Base-by-base conservation (phyloP, 64 coral and sea anemone species). In the Pocillopora damicornis region DNA sequence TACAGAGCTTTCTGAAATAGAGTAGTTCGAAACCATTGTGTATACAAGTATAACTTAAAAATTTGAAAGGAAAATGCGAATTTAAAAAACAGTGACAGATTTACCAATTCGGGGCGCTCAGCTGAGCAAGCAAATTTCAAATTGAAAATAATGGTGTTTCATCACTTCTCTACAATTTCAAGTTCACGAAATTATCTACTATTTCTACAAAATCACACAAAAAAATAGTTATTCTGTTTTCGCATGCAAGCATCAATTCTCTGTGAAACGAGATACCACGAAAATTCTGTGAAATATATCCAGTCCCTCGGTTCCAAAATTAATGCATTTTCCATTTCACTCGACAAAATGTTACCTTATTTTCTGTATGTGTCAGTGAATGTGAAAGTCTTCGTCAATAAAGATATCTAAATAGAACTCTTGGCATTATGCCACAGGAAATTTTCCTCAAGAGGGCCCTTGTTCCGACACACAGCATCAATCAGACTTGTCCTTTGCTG, bases 401-500 rank as follows among this genome's bases (percentile, higher is more conserved):
- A 86, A 68, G 7, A 87, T 42, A 37, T 75, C 12, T 22, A 61
- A 20, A 35, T 23, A 77, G 17, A 56, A 64, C 77, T 83, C 42
- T 71, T 22, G 61, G 35, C 34, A 45, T 17, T 63, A 22, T 12
- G 2, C 17, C 35, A 30, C 35, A 42, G 26, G 37, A 37, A 81
- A 63, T 63, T 61, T 36, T 17, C 68, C n/a, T 62, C 34, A 90
- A 17, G 13, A 22, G 17, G 75, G 51, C 0, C 0, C 2, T 51
- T 51, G 42, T 51, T 51, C 14, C 61, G 16, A 58, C 23, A 25
- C 15, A 15, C 11, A 17, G 7, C 14, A 57, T 93, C 78, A 96
- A 64, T 96, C 94, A 2, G 91, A 96, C 35, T 96, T 96, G 35
- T 68, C 79, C 18, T 97, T 97, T 37, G 82, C 91, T 6, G 87